Base-by-base conservation (phyloP, 2,888 invertebrate genomes). In the Dysmachus trigonus region DNA sequence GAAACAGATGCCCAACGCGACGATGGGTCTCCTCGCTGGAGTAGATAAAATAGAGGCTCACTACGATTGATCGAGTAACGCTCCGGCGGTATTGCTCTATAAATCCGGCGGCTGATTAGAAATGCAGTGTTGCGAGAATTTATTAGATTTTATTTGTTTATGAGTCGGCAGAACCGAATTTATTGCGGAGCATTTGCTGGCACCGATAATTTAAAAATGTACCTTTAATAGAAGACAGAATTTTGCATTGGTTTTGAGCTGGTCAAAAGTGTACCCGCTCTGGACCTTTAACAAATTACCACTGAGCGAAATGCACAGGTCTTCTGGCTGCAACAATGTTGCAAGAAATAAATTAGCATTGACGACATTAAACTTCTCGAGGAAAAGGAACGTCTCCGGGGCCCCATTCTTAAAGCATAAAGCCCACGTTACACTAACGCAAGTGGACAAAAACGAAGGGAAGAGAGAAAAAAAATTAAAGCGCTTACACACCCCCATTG, bases 401-500 rank as follows among this genome's bases (percentile, higher is more conserved):
- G 30, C 33, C 18, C 47, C 72, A 27, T 83, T 38, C 38, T 62
- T 33, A 33, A 53, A 22, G 53, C 81, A 31, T 62, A 38, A 71
- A 83, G 83, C 18, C 83, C 62, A 22, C 41, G 13, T 72, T 38
- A 22, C 15, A 41, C 41, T 27, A 38, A 41, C 83, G 27, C 22
- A 35, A 83, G 30, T 33, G 35, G n/a, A 71, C 18, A 47, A 83
- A 83, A 71, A 72, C 27, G 71, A 71, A 72, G 35, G 27, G 18
- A 38, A 51, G 30, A 38, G 41, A 13, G 31, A 33, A 83, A 72
- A 71, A 83, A 30, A 83, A n/a, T 38, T 72, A 83, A 83, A 83
- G 41, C 83, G 38, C 83, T 86, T 86, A 86, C 85, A 87, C 87
- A 86, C 87, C 87, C 86, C 87, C 87, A 87, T 87, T 87, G 86